Evolutionary conservation across 2,888 invertebrate species (phyloP), one percentile per base, ranked within the genome.

Genomic region (Prenolepis imparis): DNA sequence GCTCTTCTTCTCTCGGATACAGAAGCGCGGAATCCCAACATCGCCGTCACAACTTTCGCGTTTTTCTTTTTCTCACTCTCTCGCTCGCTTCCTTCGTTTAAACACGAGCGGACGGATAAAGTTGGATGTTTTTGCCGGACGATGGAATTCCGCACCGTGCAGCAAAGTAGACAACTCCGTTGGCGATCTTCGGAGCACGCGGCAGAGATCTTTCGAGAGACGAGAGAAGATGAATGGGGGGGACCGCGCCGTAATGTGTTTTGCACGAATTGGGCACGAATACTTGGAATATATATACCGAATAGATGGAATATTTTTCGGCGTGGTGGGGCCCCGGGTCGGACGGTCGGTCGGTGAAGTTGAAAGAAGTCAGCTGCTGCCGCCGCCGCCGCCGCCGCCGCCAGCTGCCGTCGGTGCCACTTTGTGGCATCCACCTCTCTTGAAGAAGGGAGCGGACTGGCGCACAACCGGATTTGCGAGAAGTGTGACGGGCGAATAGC

Each of bases 401-500:
- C 44, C 15, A 18, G 18, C 44, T 44, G 44, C 15, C 8, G 52
- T 18, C 52, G 52, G 52, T 52, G 52, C 52, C 52, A 52, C 52
- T 52, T 52, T 52, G 52, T 52, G 52, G 52, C 52, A n/a, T 24
- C 15, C 36, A 2, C 28, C 28, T 28, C 28, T 28, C 3, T n/a
- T 36, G 36, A 36, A n/a, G 36, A 36, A n/a, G 63, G 36, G 41
- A 66, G 24, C 24, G 52, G 61, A 44, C 66, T 24, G n/a, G 52
- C 24, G n/a, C 24, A 57, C 59, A 72, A 70, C 78, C 72, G 78
- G 78, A 55, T 80, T 80, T 67, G 59, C 55, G 41, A 24, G 59
- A 68, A 80, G 59, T 72, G 78, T 61, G 78, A 72, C 78, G 59
- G 36, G 59, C 78, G 59, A 80, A 80, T 80, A 80, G 59, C 72